phyloP scores from a whole-genome alignment of 1,140 invertebrate species.

The Pseudomyrmex sp. region DNA sequence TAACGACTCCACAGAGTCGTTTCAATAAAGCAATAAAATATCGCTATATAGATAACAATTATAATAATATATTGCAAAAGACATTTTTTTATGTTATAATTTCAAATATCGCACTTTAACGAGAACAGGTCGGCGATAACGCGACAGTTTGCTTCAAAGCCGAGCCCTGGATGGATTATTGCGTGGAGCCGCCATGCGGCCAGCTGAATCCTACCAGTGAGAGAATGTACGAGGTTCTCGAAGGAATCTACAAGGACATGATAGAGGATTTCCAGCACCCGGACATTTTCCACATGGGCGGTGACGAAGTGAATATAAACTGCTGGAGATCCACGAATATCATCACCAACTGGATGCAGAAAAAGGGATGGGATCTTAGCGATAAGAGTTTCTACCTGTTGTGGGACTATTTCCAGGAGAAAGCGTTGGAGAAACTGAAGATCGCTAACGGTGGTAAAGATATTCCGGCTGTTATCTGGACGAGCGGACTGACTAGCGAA shows the following conservation, averaged over 20 bases:
- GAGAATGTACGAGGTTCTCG: slow-evolving; percentile 90
- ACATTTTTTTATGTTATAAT: slow-evolving; percentile 4
- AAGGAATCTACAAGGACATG: slow-evolving; percentile 90
- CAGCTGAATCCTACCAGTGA: slow-evolving; percentile 93
- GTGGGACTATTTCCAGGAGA: slow-evolving; percentile 91
- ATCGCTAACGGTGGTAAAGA: slow-evolving; percentile 86
- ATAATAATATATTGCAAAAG: too few relatives aligned
- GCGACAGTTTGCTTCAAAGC: slow-evolving; percentile 86
- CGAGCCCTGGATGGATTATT: slow-evolving; percentile 91
- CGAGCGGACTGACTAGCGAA: slow-evolving; percentile 90
- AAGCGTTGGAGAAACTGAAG: slow-evolving; percentile 85
- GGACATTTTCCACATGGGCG: slow-evolving; percentile 95
- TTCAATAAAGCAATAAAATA: too few relatives aligned
- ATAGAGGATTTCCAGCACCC: slow-evolving; percentile 87
- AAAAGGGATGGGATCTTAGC: slow-evolving; percentile 86
- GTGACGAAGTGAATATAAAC: slow-evolving; percentile 91
- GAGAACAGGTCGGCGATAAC: slow-evolving; percentile 79
- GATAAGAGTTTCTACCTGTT: slow-evolving; percentile 89
- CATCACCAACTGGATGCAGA: slow-evolving; percentile 90
- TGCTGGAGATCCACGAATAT: slow-evolving; percentile 91
- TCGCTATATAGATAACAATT: too few relatives aligned
- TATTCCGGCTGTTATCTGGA: slow-evolving; percentile 92
- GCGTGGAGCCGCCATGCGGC: slow-evolving; percentile 95
- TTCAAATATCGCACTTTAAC: neutral
- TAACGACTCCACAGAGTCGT: too few relatives aligned